Evolutionary conservation across 2,113 vertebrate genomes (phyloP), one percentile per base, ranked within the genome.

Genomic region (Tricholaema leucomelas): DNA sequence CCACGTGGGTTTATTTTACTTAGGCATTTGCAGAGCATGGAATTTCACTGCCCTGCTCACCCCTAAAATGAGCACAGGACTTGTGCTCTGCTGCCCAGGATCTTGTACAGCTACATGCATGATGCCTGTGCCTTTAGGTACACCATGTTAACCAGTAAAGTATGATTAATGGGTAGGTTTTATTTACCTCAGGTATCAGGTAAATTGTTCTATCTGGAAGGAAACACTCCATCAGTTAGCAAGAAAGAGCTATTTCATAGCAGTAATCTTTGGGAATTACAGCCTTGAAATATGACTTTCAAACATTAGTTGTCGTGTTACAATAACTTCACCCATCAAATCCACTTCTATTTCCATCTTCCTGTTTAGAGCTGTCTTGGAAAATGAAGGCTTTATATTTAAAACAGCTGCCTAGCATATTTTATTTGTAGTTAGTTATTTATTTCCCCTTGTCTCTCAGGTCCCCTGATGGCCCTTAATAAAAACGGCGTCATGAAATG

Each of bases 351-450:
- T 95, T 91, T 90, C 81, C 81, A 86, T 88, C 85, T 78, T 85
- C 31, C 31, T 78, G 20, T 90, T 88, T 38, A 71, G 87, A 93
- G 75, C 20, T 63, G 78, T 76, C 69, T 82, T 86, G 85, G 86
- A 91, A 91, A 95, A 92, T 77, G 85, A 89, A 87, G 50, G 81
- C 61, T 89, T 89, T 91, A 20, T 70, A 82, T 93, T 92, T 94
- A 91, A 92, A 90, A 80, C 2, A 6, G 70, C 70, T 94, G 74
- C 67, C 78, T 75, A 61, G 35, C 65, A 28, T 71, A 74, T 78
- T 90, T 92, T 70, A 35, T 71, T 59, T 74, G 61, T 67, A 56
- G 83, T 80, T 93, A 88, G 91, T 93, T 95, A 82, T 93, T 92
- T 93, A 75, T 76, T 71, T 86, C 40, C 52, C 35, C 48, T 2